Base-by-base conservation (phyloP, 2,113 vertebrate genomes). In the Odobenus rosmarus region DNA sequence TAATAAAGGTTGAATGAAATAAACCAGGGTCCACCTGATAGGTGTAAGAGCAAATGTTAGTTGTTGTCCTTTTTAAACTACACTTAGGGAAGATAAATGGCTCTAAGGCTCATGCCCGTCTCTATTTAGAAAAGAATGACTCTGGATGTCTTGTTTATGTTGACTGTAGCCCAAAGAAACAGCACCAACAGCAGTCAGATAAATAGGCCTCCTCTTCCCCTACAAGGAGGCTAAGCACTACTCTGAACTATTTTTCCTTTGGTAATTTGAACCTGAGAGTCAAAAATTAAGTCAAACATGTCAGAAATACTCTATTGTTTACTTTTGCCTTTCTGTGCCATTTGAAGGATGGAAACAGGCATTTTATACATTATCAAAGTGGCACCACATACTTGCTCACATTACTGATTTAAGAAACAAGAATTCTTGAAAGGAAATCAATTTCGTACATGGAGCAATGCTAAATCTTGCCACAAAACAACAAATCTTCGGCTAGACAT, bases 401-500 rank as follows among this genome's bases (percentile, higher is more conserved):
- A 94, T 80, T 96, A 96, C 90, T 93, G 91, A 97, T 90, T 96
- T 89, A 82, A 89, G 93, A 96, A 96, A 95, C 86, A 98, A 81
- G 90, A 96, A 79, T 85, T 96, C 31, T 95, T 98, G 95, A 96
- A 97, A 95, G 95, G 82, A 98, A 97, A 97, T 97, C 97, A 96
- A 96, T 98, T 97, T 90, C n/a, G 57, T 88, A 95, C 85, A 62
- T 67, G 59, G 79, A 76, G 2, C 67, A 59, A 88, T 92, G 89
- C 72, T 95, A 95, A 89, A 84, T 93, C 77, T 95, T 95, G 72
- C 88, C 55, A 64, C 57, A 81, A 83, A 97, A 92, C 72, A 94
- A 96, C 85, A 88, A 79, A 96, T 93, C 88, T 90, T 95, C 1
- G 1, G 36, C 85, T n/a, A 79, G 86, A 96, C 72, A 88, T 67